These are phyloP conservation scores for Xerus inauris DNA, from an alignment of 2,113 vertebrate species.

Conservation along the genomic window DNA sequence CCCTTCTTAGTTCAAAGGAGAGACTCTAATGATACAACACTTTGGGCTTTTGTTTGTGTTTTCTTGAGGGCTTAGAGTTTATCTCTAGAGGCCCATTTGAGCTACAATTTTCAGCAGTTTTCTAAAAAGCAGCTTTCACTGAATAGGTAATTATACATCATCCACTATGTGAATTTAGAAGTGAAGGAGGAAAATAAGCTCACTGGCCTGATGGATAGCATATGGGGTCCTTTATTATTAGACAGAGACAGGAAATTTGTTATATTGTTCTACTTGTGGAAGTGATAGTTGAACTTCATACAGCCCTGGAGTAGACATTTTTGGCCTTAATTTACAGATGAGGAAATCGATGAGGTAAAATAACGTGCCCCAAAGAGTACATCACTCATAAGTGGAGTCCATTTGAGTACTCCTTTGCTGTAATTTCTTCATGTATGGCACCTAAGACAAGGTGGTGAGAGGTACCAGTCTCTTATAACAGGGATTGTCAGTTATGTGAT, in stretches of 20 bases:
- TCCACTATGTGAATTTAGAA: not conserved
- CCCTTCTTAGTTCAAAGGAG: slow-evolving; percentile 63
- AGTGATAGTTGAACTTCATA: not conserved
- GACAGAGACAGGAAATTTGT: not conserved
- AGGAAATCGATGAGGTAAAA: not conserved
- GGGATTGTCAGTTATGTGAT: not conserved
- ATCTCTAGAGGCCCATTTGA: not conserved
- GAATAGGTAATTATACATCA: not conserved
- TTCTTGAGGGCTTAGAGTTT: slow-evolving; percentile 36
- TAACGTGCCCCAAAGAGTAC: not conserved
- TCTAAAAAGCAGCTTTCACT: not conserved
- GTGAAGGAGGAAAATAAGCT: not conserved
- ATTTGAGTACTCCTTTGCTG: not conserved
- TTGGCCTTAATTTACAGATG: not conserved
- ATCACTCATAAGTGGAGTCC: not conserved
- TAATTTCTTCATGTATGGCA: not conserved
- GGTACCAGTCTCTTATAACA: not conserved
- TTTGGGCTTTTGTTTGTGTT: slow-evolving; percentile 53
- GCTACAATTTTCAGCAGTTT: slow-evolving; percentile 24
- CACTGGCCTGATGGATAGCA: not conserved
- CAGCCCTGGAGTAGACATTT: not conserved
- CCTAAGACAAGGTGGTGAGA: not conserved
- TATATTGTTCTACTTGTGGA: not conserved
- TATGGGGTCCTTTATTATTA: not conserved
- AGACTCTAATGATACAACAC: not conserved